Base-by-base conservation (phyloP, 2,113 vertebrate genomes). In the Phasianus colchicus region DNA sequence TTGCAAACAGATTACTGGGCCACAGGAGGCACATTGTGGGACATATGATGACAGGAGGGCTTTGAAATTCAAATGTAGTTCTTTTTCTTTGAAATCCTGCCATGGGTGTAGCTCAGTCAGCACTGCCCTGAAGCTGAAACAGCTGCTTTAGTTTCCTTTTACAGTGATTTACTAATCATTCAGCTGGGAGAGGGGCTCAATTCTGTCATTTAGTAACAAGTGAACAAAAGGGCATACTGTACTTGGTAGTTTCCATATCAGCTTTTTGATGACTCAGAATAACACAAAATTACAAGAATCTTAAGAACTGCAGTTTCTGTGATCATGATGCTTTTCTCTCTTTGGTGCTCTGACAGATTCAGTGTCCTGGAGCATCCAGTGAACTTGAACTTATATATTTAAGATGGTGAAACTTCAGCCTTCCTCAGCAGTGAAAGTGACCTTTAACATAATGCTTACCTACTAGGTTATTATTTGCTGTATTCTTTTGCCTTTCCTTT, bases 51-150 rank as follows among this genome's bases (percentile, higher is more conserved):
- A 92, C 92, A 94, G 83, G 86, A 88, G 78, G 38, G 81, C 95
- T 97, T 97, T 96, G 96, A 97, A 95, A 97, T 96, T 97, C 91
- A 96, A 97, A 97, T 96, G 80, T 63, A 89, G 78, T 34, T 89
- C 70, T 90, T 92, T 95, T 90, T 92, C 89, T 97, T 95, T 95
- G 91, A 97, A 97, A 97, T 80, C 47, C 86, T 97, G 93, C 92
- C 89, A 92, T 69, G 86, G 89, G 89, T 96, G 69, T 88, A 96
- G 60, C 64, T n/a, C 82, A 58, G 81, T 81, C 91, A 87, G 73
- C 71, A 85, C n/a, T 94, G 79, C 93, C 88, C 91, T 91, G 88
- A 92, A 95, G 94, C 94, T 83, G 85, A 90, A 95, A 93, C 93
- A 95, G 90, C 88, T 95, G 95, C 90, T 97, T 95, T 81, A 86